Evolutionary conservation across 2,113 vertebrate genomes (phyloP).

Genomic region (Mus musculus): DNA sequence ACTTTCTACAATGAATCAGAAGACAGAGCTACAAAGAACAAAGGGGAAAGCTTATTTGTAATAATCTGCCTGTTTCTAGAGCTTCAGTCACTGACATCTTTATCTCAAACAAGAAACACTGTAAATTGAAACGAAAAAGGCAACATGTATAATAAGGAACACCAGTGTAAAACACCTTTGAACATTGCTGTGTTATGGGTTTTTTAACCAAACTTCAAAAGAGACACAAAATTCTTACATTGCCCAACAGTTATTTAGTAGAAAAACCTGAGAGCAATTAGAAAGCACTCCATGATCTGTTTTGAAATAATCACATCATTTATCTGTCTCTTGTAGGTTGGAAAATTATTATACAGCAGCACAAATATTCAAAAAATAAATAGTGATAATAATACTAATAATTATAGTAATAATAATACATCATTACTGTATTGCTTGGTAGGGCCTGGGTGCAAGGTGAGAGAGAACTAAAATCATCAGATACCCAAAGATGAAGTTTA

Average conservation of each 20-base stretch:
- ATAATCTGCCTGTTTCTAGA: neutral
- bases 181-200: neutral
- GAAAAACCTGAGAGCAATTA: neutral
- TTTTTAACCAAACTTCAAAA: neutral
- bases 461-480: neutral
- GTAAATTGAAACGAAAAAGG: neutral
- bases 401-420: neutral
- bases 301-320: neutral
- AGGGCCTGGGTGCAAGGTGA: accelerated
- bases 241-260: neutral
- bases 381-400: neutral
- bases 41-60: neutral
- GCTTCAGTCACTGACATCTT: neutral
- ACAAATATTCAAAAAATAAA: neutral
- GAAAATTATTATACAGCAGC: neutral
- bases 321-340: neutral
- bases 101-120: neutral
- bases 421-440: neutral
- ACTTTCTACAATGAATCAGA: neutral
- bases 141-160: neutral
- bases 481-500: neutral
- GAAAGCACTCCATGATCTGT: neutral
- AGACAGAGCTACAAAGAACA: neutral
- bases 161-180: neutral
- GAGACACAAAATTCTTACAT: neutral